Percentiles rank a stretch among this genome's conserved stretches.
Conservation (phyloP, 2,797 vertebrate species). For the Sebastes kiyomatsui region DNA sequence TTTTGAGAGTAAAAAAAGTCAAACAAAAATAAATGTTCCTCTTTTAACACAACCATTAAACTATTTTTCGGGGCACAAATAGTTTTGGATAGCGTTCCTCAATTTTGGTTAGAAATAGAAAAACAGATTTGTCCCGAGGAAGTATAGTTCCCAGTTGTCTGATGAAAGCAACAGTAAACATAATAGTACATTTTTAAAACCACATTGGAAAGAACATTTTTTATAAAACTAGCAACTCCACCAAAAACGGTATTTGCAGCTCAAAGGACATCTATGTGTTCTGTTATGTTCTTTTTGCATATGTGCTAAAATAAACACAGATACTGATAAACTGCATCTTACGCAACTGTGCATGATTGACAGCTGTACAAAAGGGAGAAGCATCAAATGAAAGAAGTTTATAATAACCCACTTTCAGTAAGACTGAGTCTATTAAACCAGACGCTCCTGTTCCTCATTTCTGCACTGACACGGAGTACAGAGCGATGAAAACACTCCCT, state of each 20-base stretch:
- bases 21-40: not conserved
- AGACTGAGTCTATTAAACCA: not conserved
- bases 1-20: not conserved
- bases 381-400: not conserved
- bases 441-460: not conserved
- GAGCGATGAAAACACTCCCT: not conserved
- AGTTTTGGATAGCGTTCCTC: not conserved
- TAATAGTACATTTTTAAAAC: not conserved
- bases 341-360: not conserved
- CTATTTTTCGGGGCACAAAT: not conserved
- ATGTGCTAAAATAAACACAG: not conserved
- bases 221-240: not conserved
- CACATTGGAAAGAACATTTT: not conserved
- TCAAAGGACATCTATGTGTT: not conserved
- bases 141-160: not conserved
- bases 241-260: not conserved
- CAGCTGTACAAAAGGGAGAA: slow-evolving; percentile 11
- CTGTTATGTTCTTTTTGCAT: not conserved
- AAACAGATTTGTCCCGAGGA: not conserved
- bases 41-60: not conserved
- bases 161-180: not conserved
- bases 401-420: not conserved
- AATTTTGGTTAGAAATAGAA: not conserved
- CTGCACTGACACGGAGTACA: not conserved
- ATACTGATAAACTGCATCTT: not conserved